phyloP scores from a whole-genome alignment of 2,113 vertebrate genomes.

The Poeciliopsis turrubarensis region DNA sequence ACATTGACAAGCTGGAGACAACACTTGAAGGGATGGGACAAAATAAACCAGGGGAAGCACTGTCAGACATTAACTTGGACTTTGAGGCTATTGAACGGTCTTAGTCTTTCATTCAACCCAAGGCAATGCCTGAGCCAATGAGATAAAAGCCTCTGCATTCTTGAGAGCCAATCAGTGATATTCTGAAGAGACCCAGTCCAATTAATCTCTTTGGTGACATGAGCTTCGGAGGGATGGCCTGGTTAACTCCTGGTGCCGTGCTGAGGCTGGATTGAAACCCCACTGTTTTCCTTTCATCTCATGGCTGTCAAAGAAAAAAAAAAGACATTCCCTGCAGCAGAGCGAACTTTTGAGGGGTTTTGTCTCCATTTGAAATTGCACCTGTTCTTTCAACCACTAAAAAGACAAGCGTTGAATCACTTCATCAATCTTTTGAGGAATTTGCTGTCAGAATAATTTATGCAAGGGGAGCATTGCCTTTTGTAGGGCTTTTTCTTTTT shows the following conservation, averaged over 20 bases:
- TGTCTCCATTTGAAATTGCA: slow-evolving; percentile 64
- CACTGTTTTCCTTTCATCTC: slow-evolving; percentile 66
- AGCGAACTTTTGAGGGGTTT: slow-evolving; percentile 54
- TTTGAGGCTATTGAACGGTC: slow-evolving; percentile 46
- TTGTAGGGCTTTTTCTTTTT: slow-evolving; percentile 27
- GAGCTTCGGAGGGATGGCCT: slow-evolving; percentile 64
- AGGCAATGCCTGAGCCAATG: slow-evolving; percentile 69
- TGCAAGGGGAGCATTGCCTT: slow-evolving; percentile 46
- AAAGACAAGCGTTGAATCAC: slow-evolving; percentile 56
- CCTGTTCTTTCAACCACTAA: slow-evolving; percentile 57
- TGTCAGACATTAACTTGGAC: slow-evolving; percentile 55
- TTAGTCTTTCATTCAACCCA: slow-evolving; percentile 52
- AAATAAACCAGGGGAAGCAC: slow-evolving; percentile 16
- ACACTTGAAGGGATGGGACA: slow-evolving; percentile 15
- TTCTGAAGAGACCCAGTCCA: slow-evolving; percentile 61
- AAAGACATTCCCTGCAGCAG: slow-evolving; percentile 41
- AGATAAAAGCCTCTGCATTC: slow-evolving; percentile 69
- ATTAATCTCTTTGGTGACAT: slow-evolving; percentile 76
- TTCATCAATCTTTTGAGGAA: slow-evolving; percentile 63
- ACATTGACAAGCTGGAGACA: slow-evolving; percentile 13
- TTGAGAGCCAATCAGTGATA: slow-evolving; percentile 67
- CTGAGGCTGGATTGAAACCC: slow-evolving; percentile 60
- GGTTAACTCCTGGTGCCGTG: slow-evolving; percentile 68
- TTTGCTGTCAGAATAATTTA: slow-evolving; percentile 68
- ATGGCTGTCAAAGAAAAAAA: slow-evolving; percentile 35